Evolutionary conservation across 2,797 vertebrate genomes (phyloP), one percentile per base, ranked within the genome.

Genomic region (Chloroceryle amazona): DNA sequence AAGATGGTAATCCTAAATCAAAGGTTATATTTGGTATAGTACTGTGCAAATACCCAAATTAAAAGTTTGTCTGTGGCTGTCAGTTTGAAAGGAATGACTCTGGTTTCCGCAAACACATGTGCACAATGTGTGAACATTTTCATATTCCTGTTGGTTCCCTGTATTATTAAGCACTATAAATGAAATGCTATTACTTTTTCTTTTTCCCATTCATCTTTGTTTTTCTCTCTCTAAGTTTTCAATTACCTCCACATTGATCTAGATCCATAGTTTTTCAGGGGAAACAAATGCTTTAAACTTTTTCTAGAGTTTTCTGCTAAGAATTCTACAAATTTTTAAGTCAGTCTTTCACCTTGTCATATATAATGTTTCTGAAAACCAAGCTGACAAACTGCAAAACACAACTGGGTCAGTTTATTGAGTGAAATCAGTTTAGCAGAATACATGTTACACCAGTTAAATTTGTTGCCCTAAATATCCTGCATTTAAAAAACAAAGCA

Each of bases 11-110:
- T 93, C 46, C 66, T 81, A 86, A 51, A 81, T 58, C n/a, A 96
- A 96, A 97, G 89, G 81, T 72, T 70, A 90, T 19, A 29, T 86
- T 65, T 71, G 9, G 10, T 54, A 65, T 25, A 93, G 37, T 25
- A 26, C 58, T 51, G 28, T 28, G 46, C 35, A 91, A 93, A 88
- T 22, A 63, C 14, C 1, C 58, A 81, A 78, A 92, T 22, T 37
- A 13, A 31, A 85, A 68, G 28, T 47, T 41, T 60, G 42, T 81
- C 41, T 60, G 35, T 39, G 66, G 42, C 46, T 81, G 20, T 35
- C 42, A 41, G 29, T 33, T 86, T 86, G 39, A 76, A 86, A 89
- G 20, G 12, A 89, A 68, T 12, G 1, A 68, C 22, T 65, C 20
- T 74, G 57, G 23, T 61, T 87, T 73, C 60, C 71, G 22, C 22